Conservation (phyloP, 2,113 vertebrate species). For the Connochaetes taurinus region DNA sequence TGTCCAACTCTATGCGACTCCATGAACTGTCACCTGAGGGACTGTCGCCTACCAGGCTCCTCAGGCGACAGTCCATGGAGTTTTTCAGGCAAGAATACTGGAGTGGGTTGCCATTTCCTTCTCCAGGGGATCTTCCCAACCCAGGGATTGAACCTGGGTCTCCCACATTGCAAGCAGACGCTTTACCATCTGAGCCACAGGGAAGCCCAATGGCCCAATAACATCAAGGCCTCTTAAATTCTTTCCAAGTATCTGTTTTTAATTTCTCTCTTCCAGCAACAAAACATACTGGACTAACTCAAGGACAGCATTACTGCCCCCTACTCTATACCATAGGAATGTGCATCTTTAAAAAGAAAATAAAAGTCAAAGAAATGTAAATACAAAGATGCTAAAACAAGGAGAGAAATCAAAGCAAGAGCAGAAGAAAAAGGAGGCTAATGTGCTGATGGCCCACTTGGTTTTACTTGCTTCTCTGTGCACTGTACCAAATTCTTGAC, state of each 20-base stretch:
- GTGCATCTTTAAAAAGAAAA: not conserved
- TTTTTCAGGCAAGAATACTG: not conserved
- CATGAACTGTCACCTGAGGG: not conserved
- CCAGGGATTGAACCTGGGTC: not conserved
- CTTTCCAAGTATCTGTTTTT: not conserved
- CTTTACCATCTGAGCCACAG: not conserved
- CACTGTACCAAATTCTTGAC: not conserved
- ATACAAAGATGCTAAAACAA: not conserved
- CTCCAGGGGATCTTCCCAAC: not conserved
- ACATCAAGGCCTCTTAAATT: not conserved
- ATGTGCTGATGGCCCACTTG: not conserved
- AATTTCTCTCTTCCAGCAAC: slow-evolving; percentile 5
- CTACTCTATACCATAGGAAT: not conserved
- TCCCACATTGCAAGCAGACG: no score
- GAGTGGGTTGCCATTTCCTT: not conserved
- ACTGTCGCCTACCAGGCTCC: not conserved
- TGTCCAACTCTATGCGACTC: not conserved
- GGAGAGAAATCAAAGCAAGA: not conserved
- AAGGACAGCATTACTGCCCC: not conserved
- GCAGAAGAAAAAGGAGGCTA: not conserved
- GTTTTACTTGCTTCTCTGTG: not conserved
- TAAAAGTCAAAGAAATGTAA: not conserved
- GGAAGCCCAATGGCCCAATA: not conserved
- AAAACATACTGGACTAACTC: not conserved
- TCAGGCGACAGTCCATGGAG: no score